Base-by-base conservation (phyloP, 1,140 invertebrate species). In the Drosophila melanica region DNA sequence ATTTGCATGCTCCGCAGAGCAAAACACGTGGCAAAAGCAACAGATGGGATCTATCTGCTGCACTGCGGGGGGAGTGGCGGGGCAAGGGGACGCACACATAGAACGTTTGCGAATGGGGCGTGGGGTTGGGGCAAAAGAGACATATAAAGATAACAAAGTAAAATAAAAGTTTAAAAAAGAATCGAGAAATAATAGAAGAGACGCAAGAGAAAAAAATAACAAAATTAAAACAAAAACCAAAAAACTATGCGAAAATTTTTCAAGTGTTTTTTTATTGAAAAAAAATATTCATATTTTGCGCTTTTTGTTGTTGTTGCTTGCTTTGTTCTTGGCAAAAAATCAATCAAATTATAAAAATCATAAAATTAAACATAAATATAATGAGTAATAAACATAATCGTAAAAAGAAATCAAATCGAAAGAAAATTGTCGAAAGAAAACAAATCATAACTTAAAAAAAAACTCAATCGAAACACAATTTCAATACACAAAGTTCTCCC, bases 231-330 rank as follows among this genome's bases (percentile, higher is more conserved):
- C 51, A 64, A 86, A 75, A 79, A 79, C 62, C 11, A 69, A 81
- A 77, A 86, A 86, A 68, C 57, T 69, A 79, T 80, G 73, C 60
- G 66, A 85, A 66, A 75, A 76, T 79, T 77, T 63, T 55, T 3
- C 69, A 69, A 51, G 50, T 64, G 69, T 72, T 76, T 85, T 82
- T 85, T 86, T 85, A 86, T 85, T 85, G 77, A 85, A 86, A 67
- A 86, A 67, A 73, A 75, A 47, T 63, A 65, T 80, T 64, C 68
- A 23, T 59, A 33, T 62, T 57, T 62, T 16, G 47, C 62, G 12
- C 55, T 68, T 50, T 65, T 73, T 60, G 18, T 53, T 74, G 44
- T 33, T 44, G 30, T 20, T 74, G 37, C 45, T 53, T 58, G 27
- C 47, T 75, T 60, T 60, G 12, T 64, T 64, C 20, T 48, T 55